Percentiles rank a stretch among this genome's conserved stretches.
phyloP scores from a whole-genome alignment of 2,797 vertebrate species.

The Knipowitschia caucasica region DNA sequence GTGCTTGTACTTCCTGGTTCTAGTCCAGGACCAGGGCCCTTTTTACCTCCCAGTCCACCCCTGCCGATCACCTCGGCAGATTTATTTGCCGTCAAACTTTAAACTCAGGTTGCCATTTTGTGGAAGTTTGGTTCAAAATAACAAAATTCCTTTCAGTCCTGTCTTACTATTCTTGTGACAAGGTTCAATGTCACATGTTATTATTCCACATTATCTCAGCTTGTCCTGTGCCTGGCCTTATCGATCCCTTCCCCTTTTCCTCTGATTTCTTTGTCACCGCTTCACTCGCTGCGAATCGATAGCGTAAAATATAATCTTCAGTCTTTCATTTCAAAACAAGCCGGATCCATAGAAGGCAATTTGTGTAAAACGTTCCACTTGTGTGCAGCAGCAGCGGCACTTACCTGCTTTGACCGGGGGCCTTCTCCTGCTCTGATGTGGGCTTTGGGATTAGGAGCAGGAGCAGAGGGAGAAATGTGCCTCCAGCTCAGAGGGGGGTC shows the following conservation, averaged over 20 bases:
- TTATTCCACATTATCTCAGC: slow-evolving; percentile 12
- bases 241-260: slow-evolving; percentile 17
- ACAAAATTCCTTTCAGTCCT: neutral
- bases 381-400: slow-evolving; percentile 9
- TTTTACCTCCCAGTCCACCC: no score
- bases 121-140: slow-evolving; percentile 1
- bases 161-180: slow-evolving; percentile 4
- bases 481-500: slow-evolving; percentile 48
- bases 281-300: slow-evolving; percentile 12
- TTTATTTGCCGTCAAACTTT: neutral
- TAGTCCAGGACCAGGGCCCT: no score
- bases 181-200: slow-evolving; percentile 25
- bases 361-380: slow-evolving; percentile 1
- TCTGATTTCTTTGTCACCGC: slow-evolving; percentile 10
- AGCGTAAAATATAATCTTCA: slow-evolving; percentile 6
- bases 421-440: slow-evolving; percentile 37
- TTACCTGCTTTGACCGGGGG: slow-evolving; percentile 41
- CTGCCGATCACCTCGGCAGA: no score
- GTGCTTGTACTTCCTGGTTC: no score
- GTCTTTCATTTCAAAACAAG: neutral
- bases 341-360: slow-evolving; percentile 14
- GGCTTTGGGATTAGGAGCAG: slow-evolving; percentile 40
- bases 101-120: slow-evolving; percentile 6
- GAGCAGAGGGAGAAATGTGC: slow-evolving; percentile 47
- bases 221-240: neutral